phyloP scores from a whole-genome alignment of 2,888 invertebrate genomes.

The Gymnocheta viridis region DNA sequence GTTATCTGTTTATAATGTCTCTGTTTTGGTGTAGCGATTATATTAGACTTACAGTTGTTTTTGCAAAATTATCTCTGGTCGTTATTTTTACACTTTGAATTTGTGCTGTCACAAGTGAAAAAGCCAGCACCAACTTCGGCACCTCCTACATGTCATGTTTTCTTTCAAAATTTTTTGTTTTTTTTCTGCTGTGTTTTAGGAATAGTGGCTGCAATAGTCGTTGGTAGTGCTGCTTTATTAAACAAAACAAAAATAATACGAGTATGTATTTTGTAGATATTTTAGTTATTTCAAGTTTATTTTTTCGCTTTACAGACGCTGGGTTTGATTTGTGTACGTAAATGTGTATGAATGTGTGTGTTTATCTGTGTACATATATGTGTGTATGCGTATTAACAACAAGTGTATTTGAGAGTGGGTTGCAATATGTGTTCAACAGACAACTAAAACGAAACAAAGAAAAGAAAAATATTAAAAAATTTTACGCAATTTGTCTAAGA shows the following conservation, averaged over 20 bases:
- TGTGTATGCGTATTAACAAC: slow-evolving; percentile 46
- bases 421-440: slow-evolving; percentile 51
- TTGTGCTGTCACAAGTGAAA: slow-evolving; percentile 12
- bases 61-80: slow-evolving; percentile 37
- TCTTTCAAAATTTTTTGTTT: slow-evolving; percentile 28
- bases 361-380: not conserved
- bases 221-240: slow-evolving; percentile 3
- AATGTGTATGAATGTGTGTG: not conserved
- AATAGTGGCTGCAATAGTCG: not conserved
- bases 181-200: too few species aligned
- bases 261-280: not conserved
- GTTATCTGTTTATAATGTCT: slow-evolving; percentile 64
- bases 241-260: not conserved
- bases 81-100: slow-evolving; percentile 41
- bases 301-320: not conserved
- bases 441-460: slow-evolving; percentile 1
- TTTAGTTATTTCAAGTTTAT: not conserved
- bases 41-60: slow-evolving; percentile 24
- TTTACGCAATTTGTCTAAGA: slow-evolving; percentile 63
- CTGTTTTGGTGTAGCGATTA: slow-evolving; percentile 27
- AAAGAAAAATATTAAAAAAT: slow-evolving; percentile 32
- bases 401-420: slow-evolving; percentile 59
- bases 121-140: slow-evolving; percentile 35
- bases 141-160: slow-evolving; percentile 65
- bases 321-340: slow-evolving; percentile 17